Evolutionary conservation across 1,140 invertebrate species (phyloP).

Genomic region (Penaeus chinensis): DNA sequence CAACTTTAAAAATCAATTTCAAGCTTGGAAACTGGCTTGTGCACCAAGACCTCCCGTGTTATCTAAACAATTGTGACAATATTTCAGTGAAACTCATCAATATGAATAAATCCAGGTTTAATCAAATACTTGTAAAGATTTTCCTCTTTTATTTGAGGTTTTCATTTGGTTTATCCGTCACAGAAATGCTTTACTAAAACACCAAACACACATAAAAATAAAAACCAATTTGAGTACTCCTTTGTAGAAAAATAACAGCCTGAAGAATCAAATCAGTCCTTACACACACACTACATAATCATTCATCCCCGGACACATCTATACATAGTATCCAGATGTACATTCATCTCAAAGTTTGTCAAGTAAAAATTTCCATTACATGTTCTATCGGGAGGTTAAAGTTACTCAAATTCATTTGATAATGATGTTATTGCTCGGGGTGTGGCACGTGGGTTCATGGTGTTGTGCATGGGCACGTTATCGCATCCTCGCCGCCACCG

Average conservation of each 20-base stretch:
- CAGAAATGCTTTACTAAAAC: conserved; percentile 37
- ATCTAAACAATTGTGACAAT: neutral
- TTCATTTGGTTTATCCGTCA: conserved; percentile 45
- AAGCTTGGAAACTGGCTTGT: no score
- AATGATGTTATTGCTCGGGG: conserved; percentile 27
- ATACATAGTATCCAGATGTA: conserved; percentile 39
- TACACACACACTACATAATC: conserved; percentile 20
- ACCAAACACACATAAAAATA: conserved; percentile 40
- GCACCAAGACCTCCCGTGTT: no score
- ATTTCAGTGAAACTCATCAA: neutral
- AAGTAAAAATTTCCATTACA: conserved; percentile 16
- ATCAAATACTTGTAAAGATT: neutral
- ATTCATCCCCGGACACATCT: conserved; percentile 42
- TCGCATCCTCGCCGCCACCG: no score
- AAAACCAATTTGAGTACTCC: conserved; percentile 39
- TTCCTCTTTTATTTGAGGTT: conserved; percentile 30
- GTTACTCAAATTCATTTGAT: neutral
- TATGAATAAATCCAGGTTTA: neutral
- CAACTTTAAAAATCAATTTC: no score
- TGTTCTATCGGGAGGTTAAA: conserved; percentile 20
- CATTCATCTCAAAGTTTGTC: conserved; percentile 28
- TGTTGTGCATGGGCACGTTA: no score
- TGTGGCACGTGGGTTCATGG: neutral
- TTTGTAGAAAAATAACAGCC: conserved; percentile 47
- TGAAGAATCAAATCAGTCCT: conserved; percentile 37